Conservation (phyloP, 2,797 vertebrate species). For the Acanthiza pusilla region DNA sequence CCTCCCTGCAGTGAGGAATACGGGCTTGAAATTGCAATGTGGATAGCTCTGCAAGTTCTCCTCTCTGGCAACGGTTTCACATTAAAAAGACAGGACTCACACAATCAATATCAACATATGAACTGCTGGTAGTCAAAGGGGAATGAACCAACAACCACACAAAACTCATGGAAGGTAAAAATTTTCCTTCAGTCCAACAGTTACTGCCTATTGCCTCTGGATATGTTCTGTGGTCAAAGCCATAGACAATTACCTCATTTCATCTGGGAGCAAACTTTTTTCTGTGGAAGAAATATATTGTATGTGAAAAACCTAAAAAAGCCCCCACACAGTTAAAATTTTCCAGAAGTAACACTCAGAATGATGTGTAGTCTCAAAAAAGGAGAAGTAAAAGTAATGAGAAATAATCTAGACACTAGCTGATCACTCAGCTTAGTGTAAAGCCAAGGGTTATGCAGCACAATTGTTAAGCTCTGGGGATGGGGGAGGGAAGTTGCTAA, state of each 20-base stretch:
- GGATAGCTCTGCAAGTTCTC: not conserved
- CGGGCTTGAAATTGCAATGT: not conserved
- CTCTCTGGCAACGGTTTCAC: not conserved
- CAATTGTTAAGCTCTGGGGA: not conserved
- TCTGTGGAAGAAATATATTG: not conserved
- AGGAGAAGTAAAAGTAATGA: not conserved
- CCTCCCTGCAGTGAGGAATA: not conserved
- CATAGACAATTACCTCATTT: fast-evolving
- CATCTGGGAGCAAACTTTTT: not conserved
- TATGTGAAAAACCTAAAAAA: not conserved
- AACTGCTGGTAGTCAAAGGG: not conserved
- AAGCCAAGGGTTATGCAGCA: not conserved
- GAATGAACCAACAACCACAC: not conserved
- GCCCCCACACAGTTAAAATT: not conserved
- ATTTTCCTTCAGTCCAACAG: not conserved
- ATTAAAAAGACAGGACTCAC: not conserved
- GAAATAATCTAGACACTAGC: not conserved
- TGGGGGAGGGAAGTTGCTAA: not conserved
- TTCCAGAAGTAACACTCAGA: not conserved
- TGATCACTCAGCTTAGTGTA: not conserved
- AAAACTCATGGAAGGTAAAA: not conserved
- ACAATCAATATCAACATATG: not conserved
- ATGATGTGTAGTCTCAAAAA: not conserved
- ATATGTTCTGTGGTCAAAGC: not conserved
- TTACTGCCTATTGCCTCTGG: not conserved